Conservation (phyloP, 2,888 invertebrate genomes). For the Rhagonycha fulva region DNA sequence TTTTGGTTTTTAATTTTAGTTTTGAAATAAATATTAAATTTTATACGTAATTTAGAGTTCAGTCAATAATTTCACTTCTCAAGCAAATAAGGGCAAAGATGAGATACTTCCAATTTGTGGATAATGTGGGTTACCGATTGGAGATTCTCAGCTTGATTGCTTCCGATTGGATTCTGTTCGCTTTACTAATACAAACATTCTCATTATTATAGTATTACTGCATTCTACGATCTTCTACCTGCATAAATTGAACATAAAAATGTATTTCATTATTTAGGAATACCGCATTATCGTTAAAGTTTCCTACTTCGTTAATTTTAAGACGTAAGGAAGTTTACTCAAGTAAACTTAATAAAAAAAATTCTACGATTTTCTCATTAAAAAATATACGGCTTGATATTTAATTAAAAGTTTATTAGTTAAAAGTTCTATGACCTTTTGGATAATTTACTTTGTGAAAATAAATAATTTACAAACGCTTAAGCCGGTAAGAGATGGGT, state of each 20-base stretch:
- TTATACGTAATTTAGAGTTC: background rate
- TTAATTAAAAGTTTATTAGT: background rate
- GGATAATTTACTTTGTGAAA: background rate
- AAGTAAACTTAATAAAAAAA: background rate
- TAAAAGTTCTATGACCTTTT: background rate
- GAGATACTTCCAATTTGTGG: slow-evolving; percentile 21
- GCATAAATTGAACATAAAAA: slow-evolving; percentile 15
- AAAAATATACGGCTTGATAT: background rate
- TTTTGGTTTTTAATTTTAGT: background rate
- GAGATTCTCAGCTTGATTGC: slow-evolving; percentile 21
- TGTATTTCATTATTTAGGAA: background rate
- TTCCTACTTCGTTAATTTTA: background rate
- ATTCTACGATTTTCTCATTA: background rate
- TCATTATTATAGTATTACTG: slow-evolving; percentile 24
- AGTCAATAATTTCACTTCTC: slow-evolving; percentile 2
- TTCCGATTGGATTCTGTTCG: slow-evolving; percentile 24
- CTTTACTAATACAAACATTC: slow-evolving; percentile 24
- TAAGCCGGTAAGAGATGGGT: background rate
- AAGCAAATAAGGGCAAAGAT: slow-evolving; percentile 16
- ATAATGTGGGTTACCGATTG: slow-evolving; percentile 20
- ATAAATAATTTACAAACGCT: background rate
- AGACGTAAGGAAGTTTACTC: background rate
- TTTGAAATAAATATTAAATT: background rate
- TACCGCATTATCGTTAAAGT: background rate
- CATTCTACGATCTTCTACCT: slow-evolving; percentile 17